Conservation (phyloP, 2,888 invertebrate genomes). For the Uloborus plumipes region DNA sequence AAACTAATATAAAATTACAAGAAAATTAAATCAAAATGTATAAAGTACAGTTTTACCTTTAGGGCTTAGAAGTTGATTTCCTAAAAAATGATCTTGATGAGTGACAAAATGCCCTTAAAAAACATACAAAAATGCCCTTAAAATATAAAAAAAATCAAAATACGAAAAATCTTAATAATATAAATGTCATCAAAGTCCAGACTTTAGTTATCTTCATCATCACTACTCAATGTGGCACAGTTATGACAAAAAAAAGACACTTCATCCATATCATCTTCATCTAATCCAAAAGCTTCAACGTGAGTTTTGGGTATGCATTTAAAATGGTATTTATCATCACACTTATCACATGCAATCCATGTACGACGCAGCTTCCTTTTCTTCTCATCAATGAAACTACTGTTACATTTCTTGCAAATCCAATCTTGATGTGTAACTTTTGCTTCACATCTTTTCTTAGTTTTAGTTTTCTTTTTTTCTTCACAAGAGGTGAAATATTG, state of each 20-base stretch:
- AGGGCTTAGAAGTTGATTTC: too few relatives aligned
- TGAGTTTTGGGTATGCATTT: slow-evolving; percentile 4
- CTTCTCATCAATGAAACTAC: slow-evolving; percentile 1
- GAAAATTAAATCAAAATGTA: too few relatives aligned
- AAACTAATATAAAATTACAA: too few relatives aligned
- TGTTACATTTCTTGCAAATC: background rate
- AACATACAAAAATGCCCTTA: too few relatives aligned
- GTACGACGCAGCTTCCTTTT: background rate
- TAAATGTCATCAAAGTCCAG: too few relatives aligned
- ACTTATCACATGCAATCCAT: background rate
- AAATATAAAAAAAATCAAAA: too few relatives aligned
- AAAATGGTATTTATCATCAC: background rate
- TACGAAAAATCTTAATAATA: too few relatives aligned
- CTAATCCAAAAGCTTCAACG: background rate
- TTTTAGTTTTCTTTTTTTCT: background rate
- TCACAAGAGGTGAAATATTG: background rate
- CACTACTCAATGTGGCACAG: background rate
- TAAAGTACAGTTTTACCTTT: too few relatives aligned
- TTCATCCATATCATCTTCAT: background rate
- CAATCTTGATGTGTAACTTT: background rate
- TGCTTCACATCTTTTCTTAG: background rate
- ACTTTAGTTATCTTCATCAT: background rate
- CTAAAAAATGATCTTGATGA: too few relatives aligned
- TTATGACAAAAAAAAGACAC: background rate
- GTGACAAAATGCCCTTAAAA: too few relatives aligned